phyloP scores from a whole-genome alignment of 2,113 vertebrate genomes.

The Phalacrocorax carbo region DNA sequence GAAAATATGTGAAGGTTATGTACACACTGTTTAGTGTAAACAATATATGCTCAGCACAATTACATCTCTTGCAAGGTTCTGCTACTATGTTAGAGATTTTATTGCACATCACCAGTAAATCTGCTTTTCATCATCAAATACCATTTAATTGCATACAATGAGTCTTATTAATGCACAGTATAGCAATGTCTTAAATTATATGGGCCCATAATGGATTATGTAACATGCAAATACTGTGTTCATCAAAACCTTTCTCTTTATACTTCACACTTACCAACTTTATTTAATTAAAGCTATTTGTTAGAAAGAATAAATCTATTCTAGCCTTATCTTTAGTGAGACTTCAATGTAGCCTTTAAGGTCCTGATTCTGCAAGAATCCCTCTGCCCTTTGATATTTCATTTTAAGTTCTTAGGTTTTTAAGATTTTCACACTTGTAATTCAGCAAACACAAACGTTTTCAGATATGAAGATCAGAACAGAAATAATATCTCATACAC shows the following conservation, averaged over 20 bases:
- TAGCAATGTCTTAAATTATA: background rate
- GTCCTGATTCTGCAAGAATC: background rate
- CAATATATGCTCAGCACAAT: background rate
- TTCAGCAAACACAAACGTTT: background rate
- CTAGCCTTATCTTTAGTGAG: background rate
- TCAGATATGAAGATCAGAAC: background rate
- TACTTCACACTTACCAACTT: background rate
- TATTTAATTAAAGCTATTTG: constrained; percentile 5
- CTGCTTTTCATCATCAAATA: constrained; percentile 16
- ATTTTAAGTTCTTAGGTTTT: background rate
- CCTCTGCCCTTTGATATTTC: background rate
- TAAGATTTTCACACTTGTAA: background rate
- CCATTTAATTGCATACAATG: background rate
- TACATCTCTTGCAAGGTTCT: background rate
- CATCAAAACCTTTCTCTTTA: background rate
- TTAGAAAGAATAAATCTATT: background rate
- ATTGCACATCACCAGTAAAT: background rate
- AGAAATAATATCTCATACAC: background rate
- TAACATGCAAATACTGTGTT: background rate
- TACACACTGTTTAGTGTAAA: background rate
- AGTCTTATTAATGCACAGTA: background rate
- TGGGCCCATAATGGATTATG: background rate
- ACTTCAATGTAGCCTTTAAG: background rate
- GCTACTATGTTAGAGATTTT: background rate
- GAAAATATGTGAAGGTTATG: background rate